These are phyloP conservation scores for Philaethria dido DNA, from an alignment of 2,888 invertebrate genomes.

Conservation along the genomic window DNA sequence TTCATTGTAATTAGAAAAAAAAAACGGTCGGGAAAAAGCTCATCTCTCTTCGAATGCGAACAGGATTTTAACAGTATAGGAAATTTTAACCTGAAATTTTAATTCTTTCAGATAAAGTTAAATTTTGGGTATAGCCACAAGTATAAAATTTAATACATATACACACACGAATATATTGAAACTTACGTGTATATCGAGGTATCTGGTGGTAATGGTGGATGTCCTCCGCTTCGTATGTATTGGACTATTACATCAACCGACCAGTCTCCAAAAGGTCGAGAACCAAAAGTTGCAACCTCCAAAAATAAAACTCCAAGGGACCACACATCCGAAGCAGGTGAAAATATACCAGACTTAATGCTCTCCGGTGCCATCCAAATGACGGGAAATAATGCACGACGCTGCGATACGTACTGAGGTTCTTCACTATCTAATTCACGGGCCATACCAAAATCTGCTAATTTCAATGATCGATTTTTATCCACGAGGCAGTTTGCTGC, in stretches of 20 bases:
- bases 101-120: too few species aligned
- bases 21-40: too few species aligned
- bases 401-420: conserved; percentile 88
- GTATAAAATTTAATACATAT: too few species aligned
- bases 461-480: conserved; percentile 87
- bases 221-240: conserved; percentile 85
- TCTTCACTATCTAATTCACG: conserved; percentile 89
- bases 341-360: conserved; percentile 90
- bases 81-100: too few species aligned
- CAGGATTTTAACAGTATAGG: too few species aligned
- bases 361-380: conserved; percentile 97
- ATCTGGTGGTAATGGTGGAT: conserved; percentile 86
- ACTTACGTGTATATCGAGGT: conserved; percentile 55
- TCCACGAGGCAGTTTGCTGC: conserved; percentile 91
- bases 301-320: conserved; percentile 92
- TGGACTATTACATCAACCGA: conserved; percentile 87
- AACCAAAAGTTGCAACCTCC: conserved; percentile 94
- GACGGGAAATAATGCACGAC: conserved; percentile 92
- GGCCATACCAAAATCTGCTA: conserved; percentile 91
- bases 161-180: not conserved
- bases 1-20: too few species aligned
- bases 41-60: too few species aligned
- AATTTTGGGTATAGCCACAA: too few species aligned
- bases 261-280: conserved; percentile 92
- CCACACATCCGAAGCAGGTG: conserved; percentile 94